Evolutionary conservation across 2,113 vertebrate species (phyloP), one percentile per base, ranked within the genome.

Genomic region (Sander vitreus): DNA sequence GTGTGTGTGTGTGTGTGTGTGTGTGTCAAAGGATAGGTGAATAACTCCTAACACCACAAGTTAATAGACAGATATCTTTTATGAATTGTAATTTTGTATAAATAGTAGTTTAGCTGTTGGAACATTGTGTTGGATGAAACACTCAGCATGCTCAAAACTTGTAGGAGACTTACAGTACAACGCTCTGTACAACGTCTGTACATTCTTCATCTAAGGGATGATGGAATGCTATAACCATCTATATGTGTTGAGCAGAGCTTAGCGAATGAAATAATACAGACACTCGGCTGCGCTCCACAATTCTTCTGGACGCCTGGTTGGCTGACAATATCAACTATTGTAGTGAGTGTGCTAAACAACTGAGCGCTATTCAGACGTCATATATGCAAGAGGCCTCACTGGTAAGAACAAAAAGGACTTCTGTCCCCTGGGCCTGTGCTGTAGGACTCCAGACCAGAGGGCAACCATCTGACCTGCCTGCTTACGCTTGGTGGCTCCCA

Each of bases 291-390:
- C 47, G 19, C 73, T 76, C 11, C 25, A 79, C 75, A 77, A 86
- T 81, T 88, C 88, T 54, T 83, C 25, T 66, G 64, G 62, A 62
- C 4, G 43, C 66, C 50, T 78, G 47, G 67, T 63, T n/a, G 39
- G 0, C 39, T 81, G 69, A 90, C 85, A 90, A 90, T 88, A 75
- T 84, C 21, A 63, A 73, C 83, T 86, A 88, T 86, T 92, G 84
- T 87, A 30, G 33, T 3, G 8, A 62, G 55, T 30, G 15, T 57
- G 57, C 69, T 81, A 39, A 81, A 87, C 73, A 86, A 73, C 74
- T 39, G 62, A 79, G 73, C 2, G 21, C 27, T 74, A 65, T 81
- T 62, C 84, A 83, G 84, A 81, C 65, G 63, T 85, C 79, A 75
- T 71, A 66, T 59, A 84, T 12, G 68, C 62, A 73, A 2, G 73